A percentile compares a stretch with the other conserved stretches of the same genome.
phyloP scores from a whole-genome alignment of 1,140 invertebrate genomes.

The Pantala flavescens region DNA sequence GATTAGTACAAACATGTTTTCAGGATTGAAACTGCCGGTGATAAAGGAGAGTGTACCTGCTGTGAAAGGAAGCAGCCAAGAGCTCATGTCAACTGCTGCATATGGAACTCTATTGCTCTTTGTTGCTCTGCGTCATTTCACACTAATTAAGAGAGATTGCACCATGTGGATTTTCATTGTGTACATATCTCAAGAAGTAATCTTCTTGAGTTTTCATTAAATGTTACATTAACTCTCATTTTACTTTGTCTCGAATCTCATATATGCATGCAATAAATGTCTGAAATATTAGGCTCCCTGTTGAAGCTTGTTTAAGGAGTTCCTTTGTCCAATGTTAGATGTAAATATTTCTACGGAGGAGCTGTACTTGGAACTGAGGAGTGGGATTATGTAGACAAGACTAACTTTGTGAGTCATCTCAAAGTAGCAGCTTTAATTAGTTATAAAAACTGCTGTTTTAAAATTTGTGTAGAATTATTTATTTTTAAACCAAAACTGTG shows the following conservation, averaged over 20 bases:
- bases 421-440: neutral
- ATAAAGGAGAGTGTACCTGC: neutral
- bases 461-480: neutral
- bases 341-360: neutral
- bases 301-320: neutral
- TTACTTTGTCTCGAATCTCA: neutral
- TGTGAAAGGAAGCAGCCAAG: neutral
- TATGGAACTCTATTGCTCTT: neutral
- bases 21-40: neutral
- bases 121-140: neutral
- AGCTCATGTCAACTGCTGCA: neutral
- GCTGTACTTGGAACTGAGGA: neutral
- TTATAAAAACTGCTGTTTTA: neutral
- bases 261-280: neutral
- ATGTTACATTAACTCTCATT: neutral
- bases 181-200: neutral
- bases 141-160: neutral
- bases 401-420: neutral
- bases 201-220: neutral
- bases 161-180: neutral
- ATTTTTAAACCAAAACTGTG: neutral
- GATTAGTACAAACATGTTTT: neutral
- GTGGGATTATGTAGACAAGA: neutral
- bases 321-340: neutral
- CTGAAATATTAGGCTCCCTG: neutral